Evolutionary conservation across 2,797 vertebrate genomes (phyloP).

Genomic region (Allobates femoralis): DNA sequence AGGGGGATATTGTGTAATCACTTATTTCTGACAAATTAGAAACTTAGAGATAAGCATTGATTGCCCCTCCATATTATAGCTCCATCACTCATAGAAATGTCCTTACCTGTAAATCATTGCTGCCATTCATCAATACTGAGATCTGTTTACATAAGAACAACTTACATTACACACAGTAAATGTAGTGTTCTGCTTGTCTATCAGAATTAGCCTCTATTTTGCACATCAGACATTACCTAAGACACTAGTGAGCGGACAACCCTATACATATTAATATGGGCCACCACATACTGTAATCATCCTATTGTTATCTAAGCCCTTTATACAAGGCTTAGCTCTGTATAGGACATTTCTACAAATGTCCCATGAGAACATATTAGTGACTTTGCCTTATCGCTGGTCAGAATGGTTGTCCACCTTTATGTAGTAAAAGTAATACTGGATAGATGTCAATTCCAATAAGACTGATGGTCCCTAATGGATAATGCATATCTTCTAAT

Average conservation of each 20-base stretch:
- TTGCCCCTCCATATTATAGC: neutral
- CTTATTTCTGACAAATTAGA: neutral
- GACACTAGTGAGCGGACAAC: neutral
- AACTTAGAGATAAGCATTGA: neutral
- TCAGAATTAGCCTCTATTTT: conserved; percentile 8
- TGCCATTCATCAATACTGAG: neutral
- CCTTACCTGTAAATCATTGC: neutral
- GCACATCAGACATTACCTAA: conserved; percentile 3
- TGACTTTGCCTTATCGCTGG: neutral
- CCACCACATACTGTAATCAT: neutral
- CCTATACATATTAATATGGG: conserved; percentile 9
- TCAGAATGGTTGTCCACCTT: neutral
- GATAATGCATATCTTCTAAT: neutral
- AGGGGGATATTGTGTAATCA: neutral
- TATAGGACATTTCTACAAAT: neutral
- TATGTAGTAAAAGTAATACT: neutral
- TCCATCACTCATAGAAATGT: neutral
- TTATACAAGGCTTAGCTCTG: neutral
- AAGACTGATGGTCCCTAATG: neutral
- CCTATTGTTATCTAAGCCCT: neutral
- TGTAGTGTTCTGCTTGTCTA: conserved; percentile 14
- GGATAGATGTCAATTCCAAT: neutral
- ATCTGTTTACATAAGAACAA: neutral
- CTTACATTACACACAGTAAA: neutral
- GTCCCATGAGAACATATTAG: conserved; percentile 7